Percentiles rank a stretch among this genome's conserved stretches.
Conservation (phyloP, 2,888 invertebrate genomes). For the Hololepta plana region DNA sequence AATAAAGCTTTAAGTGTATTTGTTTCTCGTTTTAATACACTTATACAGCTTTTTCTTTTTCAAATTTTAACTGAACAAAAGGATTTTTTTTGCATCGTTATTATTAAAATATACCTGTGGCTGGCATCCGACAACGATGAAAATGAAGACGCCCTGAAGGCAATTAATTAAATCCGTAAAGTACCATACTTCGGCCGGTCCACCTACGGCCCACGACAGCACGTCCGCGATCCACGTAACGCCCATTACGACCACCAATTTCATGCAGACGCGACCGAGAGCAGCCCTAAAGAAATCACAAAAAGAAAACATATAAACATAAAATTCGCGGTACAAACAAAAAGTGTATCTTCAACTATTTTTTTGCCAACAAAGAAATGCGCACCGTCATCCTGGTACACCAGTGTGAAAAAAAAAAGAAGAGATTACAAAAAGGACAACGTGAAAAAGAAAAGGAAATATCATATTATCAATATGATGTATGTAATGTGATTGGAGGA, state of each 20-base stretch:
- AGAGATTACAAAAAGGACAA: too few species aligned
- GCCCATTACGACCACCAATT: conserved; percentile 69
- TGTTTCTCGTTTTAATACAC: too few species aligned
- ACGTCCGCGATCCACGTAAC: conserved; percentile 68
- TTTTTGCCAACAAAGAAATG: too few species aligned
- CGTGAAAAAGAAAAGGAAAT: too few species aligned
- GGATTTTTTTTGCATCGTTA: too few species aligned
- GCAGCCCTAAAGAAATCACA: conserved; percentile 65
- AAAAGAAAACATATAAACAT: conserved; percentile 16
- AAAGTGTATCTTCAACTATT: conserved; percentile 4
- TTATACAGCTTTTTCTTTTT: too few species aligned
- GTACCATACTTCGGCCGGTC: conserved; percentile 67
- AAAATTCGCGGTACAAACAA: conserved; percentile 4
- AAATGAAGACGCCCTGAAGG: conserved; percentile 74
- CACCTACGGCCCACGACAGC: conserved; percentile 67
- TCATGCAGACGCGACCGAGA: conserved; percentile 67
- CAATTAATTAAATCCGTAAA: conserved; percentile 72
- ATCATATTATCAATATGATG: too few species aligned
- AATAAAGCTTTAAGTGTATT: too few species aligned
- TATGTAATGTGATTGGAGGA: too few species aligned
- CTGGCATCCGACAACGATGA: conserved; percentile 76
- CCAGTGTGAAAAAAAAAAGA: too few species aligned
- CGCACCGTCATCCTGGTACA: too few species aligned
- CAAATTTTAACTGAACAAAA: too few species aligned
- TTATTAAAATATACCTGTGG: conserved; percentile 42